Conservation (phyloP, 2,888 invertebrate species). For the Timema cristinae region DNA sequence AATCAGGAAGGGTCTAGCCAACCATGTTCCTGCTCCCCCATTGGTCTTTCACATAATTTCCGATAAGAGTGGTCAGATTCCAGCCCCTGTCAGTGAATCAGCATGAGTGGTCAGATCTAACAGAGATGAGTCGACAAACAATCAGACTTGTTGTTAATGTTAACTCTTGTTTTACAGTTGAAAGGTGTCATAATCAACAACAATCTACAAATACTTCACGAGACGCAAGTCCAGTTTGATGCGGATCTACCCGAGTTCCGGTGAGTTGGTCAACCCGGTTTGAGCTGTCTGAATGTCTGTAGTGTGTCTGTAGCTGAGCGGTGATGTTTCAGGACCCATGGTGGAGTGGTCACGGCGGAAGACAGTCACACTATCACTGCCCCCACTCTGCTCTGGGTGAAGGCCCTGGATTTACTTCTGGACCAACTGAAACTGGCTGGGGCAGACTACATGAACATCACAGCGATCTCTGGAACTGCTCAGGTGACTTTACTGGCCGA, state of each 20-base stretch:
- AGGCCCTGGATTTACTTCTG: conserved; percentile 87
- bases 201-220: conserved; percentile 65
- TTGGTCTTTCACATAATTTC: too few relatives aligned
- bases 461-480: conserved; percentile 83
- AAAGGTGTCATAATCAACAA: conserved; percentile 83
- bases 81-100: too few relatives aligned
- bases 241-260: conserved; percentile 89
- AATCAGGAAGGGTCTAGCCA: too few relatives aligned
- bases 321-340: conserved; percentile 11
- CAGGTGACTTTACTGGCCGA: conserved; percentile 59
- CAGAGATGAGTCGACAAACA: too few relatives aligned
- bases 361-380: conserved; percentile 60
- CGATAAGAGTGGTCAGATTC: too few relatives aligned
- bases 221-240: conserved; percentile 85
- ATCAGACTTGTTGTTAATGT: background rate
- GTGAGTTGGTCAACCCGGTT: conserved; percentile 45
- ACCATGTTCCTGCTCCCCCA: too few relatives aligned
- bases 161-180: conserved; percentile 58
- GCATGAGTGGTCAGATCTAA: too few relatives aligned
- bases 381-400: conserved; percentile 92
- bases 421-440: conserved; percentile 76
- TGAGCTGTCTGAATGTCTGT: too few relatives aligned
- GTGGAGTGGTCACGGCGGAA: conserved; percentile 30
- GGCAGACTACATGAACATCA: conserved; percentile 78
- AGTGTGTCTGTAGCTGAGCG: too few relatives aligned